phyloP scores from a whole-genome alignment of 64 coral and sea anemone species.

The Pachyseris speciosa region DNA sequence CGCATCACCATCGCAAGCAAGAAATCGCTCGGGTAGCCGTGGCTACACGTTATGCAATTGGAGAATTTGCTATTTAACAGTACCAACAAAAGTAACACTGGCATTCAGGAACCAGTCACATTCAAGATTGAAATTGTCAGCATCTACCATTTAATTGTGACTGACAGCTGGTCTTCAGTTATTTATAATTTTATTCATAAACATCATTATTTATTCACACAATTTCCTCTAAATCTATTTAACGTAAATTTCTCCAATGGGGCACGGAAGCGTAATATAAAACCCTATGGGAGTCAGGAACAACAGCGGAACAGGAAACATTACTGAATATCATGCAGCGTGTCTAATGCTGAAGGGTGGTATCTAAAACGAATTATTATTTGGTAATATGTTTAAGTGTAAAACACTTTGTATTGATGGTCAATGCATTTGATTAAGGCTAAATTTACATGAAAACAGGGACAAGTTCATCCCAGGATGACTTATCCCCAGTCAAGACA shows the following conservation, averaged over 20 bases:
- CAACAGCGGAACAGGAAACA: no score
- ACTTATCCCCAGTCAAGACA: no score
- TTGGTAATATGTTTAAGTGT: no score
- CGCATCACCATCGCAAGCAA: no score
- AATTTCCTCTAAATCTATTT: neutral
- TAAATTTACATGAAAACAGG: no score
- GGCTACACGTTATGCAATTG: no score
- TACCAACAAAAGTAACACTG: neutral
- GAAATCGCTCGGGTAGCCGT: no score
- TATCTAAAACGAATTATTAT: no score
- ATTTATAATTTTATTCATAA: slow-evolving; percentile 22
- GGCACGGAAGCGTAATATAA: neutral
- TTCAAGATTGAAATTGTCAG: neutral
- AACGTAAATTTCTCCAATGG: neutral
- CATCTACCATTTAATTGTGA: neutral
- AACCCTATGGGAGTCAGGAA: neutral
- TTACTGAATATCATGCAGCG: neutral
- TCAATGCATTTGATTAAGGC: no score
- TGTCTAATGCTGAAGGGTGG: no score
- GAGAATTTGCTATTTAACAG: neutral
- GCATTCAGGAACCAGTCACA: neutral
- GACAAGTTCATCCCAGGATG: no score
- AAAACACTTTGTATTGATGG: no score
- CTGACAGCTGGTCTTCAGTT: slow-evolving; percentile 9
- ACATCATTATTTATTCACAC: slow-evolving; percentile 9